These are phyloP conservation scores for Drosophila yakuba DNA, from an alignment of 1,140 invertebrate genomes.

Conservation along the genomic window DNA sequence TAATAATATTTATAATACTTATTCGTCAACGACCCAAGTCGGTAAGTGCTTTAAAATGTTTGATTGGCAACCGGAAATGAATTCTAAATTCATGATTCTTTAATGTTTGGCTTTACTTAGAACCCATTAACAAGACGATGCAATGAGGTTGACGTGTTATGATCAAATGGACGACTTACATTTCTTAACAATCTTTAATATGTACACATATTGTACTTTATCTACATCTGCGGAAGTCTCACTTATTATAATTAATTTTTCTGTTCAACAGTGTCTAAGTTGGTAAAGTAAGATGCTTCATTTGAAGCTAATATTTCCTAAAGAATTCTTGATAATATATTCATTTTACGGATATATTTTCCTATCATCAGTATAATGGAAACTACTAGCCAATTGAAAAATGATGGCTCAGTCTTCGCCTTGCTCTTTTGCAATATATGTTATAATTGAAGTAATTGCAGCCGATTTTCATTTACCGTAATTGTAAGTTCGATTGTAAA, in stretches of 20 bases:
- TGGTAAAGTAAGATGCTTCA: slow-evolving; percentile 45
- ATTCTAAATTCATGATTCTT: slow-evolving; percentile 59
- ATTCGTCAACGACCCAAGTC: slow-evolving; percentile 14
- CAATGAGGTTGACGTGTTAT: slow-evolving; percentile 48
- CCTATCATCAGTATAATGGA: slow-evolving; percentile 36
- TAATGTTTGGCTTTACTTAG: slow-evolving; percentile 45
- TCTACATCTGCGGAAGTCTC: slow-evolving; percentile 26
- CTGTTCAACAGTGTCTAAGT: slow-evolving; percentile 39
- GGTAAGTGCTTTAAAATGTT: slow-evolving; percentile 39
- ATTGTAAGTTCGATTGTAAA: slow-evolving; percentile 5
- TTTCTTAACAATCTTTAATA: slow-evolving; percentile 46
- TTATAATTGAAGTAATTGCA: slow-evolving; percentile 44
- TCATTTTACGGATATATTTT: slow-evolving; percentile 36
- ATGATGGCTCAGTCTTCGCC: slow-evolving; percentile 58
- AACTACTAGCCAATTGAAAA: slow-evolving; percentile 46
- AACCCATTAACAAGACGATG: slow-evolving; percentile 53
- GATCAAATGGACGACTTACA: slow-evolving; percentile 52
- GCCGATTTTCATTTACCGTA: slow-evolving; percentile 12
- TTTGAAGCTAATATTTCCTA: slow-evolving; percentile 17
- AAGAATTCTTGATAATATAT: slow-evolving; percentile 13
- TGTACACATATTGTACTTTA: slow-evolving; percentile 32
- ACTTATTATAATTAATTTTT: slow-evolving; percentile 8
- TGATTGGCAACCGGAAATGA: slow-evolving; percentile 58
- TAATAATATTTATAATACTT: slow-evolving; percentile 47
- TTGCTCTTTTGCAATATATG: slow-evolving; percentile 50